These are phyloP conservation scores for Fukomys damarensis DNA, from an alignment of 2,113 vertebrate species.

Conservation along the genomic window DNA sequence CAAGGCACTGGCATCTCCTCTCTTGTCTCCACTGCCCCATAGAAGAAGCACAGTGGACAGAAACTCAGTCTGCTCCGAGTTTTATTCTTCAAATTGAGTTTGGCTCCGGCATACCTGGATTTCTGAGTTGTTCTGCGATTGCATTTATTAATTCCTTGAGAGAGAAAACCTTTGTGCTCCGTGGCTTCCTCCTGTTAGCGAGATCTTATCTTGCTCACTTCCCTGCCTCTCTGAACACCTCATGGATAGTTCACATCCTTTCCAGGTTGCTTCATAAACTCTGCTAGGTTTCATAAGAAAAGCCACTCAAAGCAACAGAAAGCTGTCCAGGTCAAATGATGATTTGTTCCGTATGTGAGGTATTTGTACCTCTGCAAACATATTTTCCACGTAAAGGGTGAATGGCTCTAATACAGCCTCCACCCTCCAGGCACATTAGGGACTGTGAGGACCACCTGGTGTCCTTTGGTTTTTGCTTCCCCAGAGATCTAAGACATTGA, in stretches of 20 bases:
- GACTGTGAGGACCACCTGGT: accelerated
- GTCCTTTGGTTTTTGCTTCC: neutral
- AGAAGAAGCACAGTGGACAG: neutral
- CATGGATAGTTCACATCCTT: constrained; percentile 50
- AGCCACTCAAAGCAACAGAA: neutral
- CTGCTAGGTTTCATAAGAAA: constrained; percentile 54
- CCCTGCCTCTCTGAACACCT: constrained; percentile 28
- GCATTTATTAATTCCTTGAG: neutral
- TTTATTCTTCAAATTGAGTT: neutral
- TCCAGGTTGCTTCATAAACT: constrained; percentile 54
- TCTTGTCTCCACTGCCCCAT: neutral
- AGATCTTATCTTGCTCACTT: constrained; percentile 27
- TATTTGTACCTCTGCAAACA: neutral
- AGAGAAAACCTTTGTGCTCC: neutral
- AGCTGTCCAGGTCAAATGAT: neutral
- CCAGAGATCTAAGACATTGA: neutral
- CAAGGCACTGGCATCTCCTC: neutral
- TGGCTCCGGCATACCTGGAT: neutral
- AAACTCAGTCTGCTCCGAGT: neutral
- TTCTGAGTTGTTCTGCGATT: constrained; percentile 1
- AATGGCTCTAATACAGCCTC: accelerated
- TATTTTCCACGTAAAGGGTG: neutral
- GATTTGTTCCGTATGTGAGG: neutral
- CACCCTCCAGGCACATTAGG: no score
- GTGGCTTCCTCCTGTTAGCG: neutral